phyloP scores from a whole-genome alignment of 2,113 vertebrate genomes.

The Phoenicopterus ruber region DNA sequence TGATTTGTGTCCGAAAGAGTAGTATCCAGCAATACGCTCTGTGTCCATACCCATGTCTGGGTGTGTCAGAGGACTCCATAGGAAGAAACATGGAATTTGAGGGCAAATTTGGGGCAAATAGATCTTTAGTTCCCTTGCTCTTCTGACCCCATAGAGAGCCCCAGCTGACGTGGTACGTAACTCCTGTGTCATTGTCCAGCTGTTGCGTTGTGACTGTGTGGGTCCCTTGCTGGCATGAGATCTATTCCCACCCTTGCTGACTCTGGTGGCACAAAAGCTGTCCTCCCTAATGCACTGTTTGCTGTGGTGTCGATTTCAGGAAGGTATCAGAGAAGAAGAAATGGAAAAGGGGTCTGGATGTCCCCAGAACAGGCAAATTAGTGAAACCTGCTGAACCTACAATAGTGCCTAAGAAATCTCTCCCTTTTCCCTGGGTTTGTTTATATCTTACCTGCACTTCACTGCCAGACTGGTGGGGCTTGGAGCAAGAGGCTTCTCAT shows the following conservation, averaged over 20 bases:
- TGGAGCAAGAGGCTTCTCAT: background rate
- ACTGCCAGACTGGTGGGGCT: background rate
- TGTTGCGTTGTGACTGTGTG: background rate
- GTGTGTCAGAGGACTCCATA: background rate
- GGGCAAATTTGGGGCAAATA: background rate
- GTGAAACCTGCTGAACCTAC: background rate
- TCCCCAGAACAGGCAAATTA: background rate
- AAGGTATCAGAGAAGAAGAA: background rate
- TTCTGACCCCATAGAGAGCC: background rate
- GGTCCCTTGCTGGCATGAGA: background rate
- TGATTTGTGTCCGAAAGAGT: background rate
- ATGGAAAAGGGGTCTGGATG: background rate
- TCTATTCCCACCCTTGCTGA: background rate
- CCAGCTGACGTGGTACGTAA: background rate
- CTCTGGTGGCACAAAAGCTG: background rate
- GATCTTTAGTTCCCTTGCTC: background rate
- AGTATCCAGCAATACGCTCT: background rate
- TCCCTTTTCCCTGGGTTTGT: background rate
- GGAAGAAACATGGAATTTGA: accelerated
- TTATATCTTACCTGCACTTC: background rate
- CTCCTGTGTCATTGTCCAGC: background rate
- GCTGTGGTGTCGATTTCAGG: background rate
- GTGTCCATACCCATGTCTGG: background rate
- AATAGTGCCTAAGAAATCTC: background rate
- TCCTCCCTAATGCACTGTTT: background rate